These are phyloP conservation scores for Aspidoscelis tigris DNA, from an alignment of 2,113 vertebrate species.

Conservation along the genomic window DNA sequence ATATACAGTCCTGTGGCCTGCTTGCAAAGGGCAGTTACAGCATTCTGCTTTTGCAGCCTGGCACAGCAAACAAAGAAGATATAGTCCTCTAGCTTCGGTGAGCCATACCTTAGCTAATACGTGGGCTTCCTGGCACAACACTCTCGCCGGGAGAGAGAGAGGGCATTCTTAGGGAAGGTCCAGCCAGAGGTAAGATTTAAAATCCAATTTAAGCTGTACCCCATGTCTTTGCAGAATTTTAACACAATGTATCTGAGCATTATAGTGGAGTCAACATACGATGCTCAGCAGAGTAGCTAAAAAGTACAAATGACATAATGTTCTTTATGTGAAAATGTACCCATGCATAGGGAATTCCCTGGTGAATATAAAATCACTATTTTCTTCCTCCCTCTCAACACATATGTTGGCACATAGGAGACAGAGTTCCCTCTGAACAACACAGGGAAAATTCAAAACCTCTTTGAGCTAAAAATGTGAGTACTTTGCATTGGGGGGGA, in stretches of 20 bases:
- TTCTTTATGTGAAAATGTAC: background rate
- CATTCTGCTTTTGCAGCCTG: background rate
- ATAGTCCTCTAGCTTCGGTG: conserved; percentile 29
- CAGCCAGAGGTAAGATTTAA: background rate
- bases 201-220: background rate
- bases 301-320: too few species aligned
- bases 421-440: background rate
- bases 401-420: background rate
- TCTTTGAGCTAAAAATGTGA: background rate
- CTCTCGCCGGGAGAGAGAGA: conserved; percentile 44
- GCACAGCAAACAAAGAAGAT: conserved; percentile 54
- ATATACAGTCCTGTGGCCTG: conserved; percentile 14
- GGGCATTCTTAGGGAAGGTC: background rate
- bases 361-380: background rate
- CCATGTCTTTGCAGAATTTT: background rate
- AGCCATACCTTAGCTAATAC: conserved; percentile 18
- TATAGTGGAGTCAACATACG: background rate
- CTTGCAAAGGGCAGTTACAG: background rate
- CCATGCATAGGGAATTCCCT: background rate
- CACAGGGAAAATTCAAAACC: background rate
- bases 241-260: background rate
- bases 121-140: conserved; percentile 46
- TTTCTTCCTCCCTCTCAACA: background rate
- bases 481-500: background rate
- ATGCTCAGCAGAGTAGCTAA: background rate